A percentile compares a stretch with the other conserved stretches of the same genome.
Evolutionary conservation across 2,888 invertebrate species (phyloP).

Genomic region (Ephialtes manifestator): DNA sequence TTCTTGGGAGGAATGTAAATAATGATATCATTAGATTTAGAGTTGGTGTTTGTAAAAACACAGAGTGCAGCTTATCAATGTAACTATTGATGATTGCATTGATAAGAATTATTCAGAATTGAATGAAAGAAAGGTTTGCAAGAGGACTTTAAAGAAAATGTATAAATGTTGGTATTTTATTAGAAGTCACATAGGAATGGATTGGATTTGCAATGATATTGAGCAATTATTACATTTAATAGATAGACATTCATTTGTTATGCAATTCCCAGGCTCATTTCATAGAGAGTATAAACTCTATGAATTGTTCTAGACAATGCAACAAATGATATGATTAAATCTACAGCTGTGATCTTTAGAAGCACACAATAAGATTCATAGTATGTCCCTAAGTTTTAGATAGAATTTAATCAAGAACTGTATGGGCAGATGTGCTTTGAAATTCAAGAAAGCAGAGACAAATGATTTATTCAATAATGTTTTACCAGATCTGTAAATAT

Average conservation of each 20-base stretch:
- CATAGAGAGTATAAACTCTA: not conserved
- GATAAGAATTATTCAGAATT: not conserved
- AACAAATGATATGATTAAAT: not conserved
- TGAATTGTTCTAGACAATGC: not conserved
- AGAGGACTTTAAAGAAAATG: not conserved
- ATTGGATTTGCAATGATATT: not conserved
- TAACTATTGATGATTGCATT: not conserved
- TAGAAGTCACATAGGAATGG: not conserved
- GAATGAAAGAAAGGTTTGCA: not conserved
- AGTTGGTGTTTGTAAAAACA: not conserved
- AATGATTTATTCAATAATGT: no score
- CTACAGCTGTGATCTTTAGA: not conserved
- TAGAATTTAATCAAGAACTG: not conserved
- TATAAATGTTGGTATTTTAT: not conserved
- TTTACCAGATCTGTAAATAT: no score
- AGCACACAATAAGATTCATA: not conserved
- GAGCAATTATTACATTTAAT: not conserved
- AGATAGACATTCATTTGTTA: not conserved
- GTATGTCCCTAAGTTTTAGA: not conserved
- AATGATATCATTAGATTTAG: not conserved
- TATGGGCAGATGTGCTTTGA: not conserved
- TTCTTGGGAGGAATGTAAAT: not conserved
- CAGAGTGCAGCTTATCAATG: not conserved
- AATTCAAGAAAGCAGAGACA: no score
- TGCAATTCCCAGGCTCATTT: not conserved